Percentiles rank a stretch among this genome's conserved stretches.
phyloP scores from a whole-genome alignment of 2,113 vertebrate species.

The Mesembrinibis cayennensis region DNA sequence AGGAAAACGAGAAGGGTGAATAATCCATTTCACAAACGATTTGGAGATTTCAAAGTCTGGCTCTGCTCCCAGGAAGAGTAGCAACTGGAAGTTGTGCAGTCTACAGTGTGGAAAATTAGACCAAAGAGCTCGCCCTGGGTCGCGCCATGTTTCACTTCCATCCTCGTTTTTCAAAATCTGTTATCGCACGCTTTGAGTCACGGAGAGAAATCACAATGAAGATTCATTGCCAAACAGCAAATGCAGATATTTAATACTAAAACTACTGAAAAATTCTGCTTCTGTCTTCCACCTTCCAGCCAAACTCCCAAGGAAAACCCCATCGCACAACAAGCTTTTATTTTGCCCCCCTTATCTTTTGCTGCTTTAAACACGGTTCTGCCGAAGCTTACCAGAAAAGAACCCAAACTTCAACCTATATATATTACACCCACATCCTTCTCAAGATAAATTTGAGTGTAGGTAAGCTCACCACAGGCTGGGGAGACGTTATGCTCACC shows the following conservation, averaged over 20 bases:
- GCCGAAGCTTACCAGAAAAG: neutral
- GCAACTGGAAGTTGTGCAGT: slow-evolving; percentile 14
- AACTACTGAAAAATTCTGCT: neutral
- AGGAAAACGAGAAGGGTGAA: slow-evolving; percentile 29
- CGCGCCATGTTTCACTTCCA: neutral
- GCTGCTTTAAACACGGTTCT: neutral
- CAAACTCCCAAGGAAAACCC: neutral
- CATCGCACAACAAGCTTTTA: neutral
- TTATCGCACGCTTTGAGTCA: neutral
- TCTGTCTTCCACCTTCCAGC: neutral
- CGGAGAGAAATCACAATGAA: neutral
- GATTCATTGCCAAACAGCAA: neutral
- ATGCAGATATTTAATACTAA: neutral
- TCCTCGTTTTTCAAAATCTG: neutral
- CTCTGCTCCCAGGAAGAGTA: slow-evolving; percentile 42
- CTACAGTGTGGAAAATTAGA: slow-evolving; percentile 52
- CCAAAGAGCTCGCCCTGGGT: slow-evolving; percentile 47
- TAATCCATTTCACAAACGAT: slow-evolving; percentile 60
- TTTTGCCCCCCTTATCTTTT: neutral
- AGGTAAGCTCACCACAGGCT: neutral
- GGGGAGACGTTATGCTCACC: neutral
- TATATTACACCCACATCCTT: neutral
- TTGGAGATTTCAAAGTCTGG: slow-evolving; percentile 55
- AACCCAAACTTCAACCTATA: neutral
- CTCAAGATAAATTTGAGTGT: neutral